Evolutionary conservation across 2,113 vertebrate species (phyloP).

Genomic region (Paratilapia polleni): DNA sequence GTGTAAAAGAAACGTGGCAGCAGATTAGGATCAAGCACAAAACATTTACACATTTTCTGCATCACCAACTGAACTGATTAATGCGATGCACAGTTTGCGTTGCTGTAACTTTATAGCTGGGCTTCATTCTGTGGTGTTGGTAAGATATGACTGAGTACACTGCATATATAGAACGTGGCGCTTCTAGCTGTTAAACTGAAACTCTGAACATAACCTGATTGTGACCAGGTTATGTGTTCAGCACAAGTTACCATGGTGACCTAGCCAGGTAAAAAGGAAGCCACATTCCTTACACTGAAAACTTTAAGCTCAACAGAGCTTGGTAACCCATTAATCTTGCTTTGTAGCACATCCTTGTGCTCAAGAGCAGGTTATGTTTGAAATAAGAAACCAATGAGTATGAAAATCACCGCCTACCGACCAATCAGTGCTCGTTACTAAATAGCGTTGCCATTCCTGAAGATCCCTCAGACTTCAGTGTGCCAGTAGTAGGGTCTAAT

Average conservation of each 20-base stretch:
- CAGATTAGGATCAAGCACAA: neutral
- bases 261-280: neutral
- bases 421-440: too few relatives aligned
- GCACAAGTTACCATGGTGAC: neutral
- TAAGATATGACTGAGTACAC: neutral
- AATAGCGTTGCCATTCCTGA: too few relatives aligned
- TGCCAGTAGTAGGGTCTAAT: too few relatives aligned
- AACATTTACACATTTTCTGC: neutral
- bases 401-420: too few relatives aligned
- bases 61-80: neutral
- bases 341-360: rapidly evolving
- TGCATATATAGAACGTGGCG: neutral
- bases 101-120: neutral
- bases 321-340: neutral
- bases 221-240: neutral
- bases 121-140: neutral
- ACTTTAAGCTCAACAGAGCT: neutral
- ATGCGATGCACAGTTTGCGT: neutral
- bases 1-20: neutral
- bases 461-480: too few relatives aligned
- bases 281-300: neutral
- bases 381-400: neutral
- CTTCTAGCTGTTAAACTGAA: too few relatives aligned
- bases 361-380: neutral
- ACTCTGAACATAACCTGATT: too few relatives aligned